Evolutionary conservation across 2,113 vertebrate genomes (phyloP).

Genomic region (Microcebus murinus): DNA sequence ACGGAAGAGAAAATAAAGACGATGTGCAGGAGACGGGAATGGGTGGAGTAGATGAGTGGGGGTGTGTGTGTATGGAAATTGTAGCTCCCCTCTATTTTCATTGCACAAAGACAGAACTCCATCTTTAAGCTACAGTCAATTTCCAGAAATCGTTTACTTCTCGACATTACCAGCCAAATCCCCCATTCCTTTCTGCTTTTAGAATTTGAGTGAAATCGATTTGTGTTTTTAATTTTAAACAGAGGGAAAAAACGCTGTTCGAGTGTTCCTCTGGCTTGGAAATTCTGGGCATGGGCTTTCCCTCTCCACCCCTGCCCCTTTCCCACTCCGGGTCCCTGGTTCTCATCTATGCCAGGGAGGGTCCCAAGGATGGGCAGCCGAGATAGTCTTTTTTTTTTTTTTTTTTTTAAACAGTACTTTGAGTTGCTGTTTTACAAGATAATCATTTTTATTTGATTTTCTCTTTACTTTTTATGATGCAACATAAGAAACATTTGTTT

Average conservation of each 20-base stretch:
- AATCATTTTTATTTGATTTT: conserved; percentile 79
- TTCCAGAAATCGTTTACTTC: conserved; percentile 72
- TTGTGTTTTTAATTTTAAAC: conserved; percentile 73
- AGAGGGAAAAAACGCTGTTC: background rate
- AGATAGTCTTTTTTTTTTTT: conserved; percentile 77
- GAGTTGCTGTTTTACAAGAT: conserved; percentile 14
- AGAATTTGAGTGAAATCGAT: conserved; percentile 82
- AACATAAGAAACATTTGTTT: conserved; percentile 60
- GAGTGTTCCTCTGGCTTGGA: background rate
- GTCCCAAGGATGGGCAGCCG: background rate
- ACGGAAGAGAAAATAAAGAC: too few species aligned
- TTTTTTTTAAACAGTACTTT: background rate
- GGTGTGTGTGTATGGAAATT: background rate
- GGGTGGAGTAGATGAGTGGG: background rate
- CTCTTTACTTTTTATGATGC: conserved; percentile 71
- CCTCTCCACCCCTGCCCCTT: conserved; percentile 12
- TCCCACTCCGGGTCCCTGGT: background rate
- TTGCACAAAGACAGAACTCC: background rate
- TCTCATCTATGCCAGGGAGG: background rate
- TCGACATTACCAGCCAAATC: conserved; percentile 50
- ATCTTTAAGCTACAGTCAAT: conserved; percentile 77
- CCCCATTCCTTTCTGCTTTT: conserved; percentile 70
- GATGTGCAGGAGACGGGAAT: rapidly evolving
- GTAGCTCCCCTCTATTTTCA: background rate
- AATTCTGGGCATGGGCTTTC: background rate